Evolutionary conservation across 2,113 vertebrate genomes (phyloP), one percentile per base, ranked within the genome.

Genomic region (Perca flavescens): DNA sequence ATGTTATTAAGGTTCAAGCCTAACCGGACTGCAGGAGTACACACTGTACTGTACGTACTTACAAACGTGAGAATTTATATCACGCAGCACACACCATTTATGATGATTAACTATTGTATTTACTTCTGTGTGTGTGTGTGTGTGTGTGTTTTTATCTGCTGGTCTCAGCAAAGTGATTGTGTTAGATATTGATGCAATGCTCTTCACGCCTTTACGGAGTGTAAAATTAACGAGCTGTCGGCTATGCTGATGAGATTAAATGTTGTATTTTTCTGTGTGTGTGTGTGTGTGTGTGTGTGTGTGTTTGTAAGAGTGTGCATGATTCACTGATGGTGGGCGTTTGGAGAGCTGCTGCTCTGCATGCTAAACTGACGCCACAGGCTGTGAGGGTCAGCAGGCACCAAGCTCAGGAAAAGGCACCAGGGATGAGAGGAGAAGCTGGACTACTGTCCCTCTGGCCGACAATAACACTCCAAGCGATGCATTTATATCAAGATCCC

Each of bases 211-310:
- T 92, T 90, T 82, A 92, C 87, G 77, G 89, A 88, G 87, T 92
- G 90, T 87, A 86, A 90, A 91, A 92, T 92, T 86, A 90, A 93
- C 74, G 86, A 93, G 91, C 90, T 91, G 91, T 90, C 82, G 63
- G 83, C 83, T 75, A 63, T 67, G 80, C 11, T 77, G 76, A 79
- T 75, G 81, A 90, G 86, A 92, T 91, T 87, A 90, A 91, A 86
- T 86, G 75, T 72, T 85, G 22, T 67, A 67, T 43, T 43, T 43
- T 10, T 68, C 77, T 82, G 54, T 62, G 77, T 58, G 62, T 68
- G 69, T 85, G 57, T 61, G 77, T 57, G 64, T 65, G 78, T 85
- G 53, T 60, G 78, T 63, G 64, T 49, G 50, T 40, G 60, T 50
- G 65, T 54, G 61, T 83, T 74, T 47, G 71, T 66, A 22, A 19